These are phyloP conservation scores for Mormyrus iriodes DNA, from an alignment of 2,113 vertebrate genomes.

Conservation along the genomic window DNA sequence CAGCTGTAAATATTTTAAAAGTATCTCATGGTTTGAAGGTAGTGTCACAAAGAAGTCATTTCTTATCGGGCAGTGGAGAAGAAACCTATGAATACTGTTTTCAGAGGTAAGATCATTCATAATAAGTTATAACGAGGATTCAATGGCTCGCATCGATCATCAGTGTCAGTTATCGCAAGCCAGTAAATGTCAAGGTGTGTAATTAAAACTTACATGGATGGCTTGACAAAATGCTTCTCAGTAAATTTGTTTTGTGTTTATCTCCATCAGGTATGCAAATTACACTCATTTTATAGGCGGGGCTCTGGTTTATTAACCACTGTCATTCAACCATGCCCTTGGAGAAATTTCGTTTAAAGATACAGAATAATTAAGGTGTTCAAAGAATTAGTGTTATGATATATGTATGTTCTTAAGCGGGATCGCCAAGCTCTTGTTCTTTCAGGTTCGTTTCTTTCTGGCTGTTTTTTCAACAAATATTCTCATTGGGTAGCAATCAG, in stretches of 20 bases:
- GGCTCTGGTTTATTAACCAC: background rate
- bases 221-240: background rate
- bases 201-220: conserved; percentile 12
- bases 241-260: background rate
- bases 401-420: background rate
- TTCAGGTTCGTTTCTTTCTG: background rate
- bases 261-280: background rate
- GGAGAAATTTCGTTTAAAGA: background rate
- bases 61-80: background rate
- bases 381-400: background rate
- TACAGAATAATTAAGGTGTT: background rate
- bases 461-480: background rate
- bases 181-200: background rate
- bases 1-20: conserved; percentile 1
- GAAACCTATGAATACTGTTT: background rate
- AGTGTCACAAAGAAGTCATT: background rate
- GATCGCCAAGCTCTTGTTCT: background rate
- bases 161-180: background rate
- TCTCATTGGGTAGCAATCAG: background rate
- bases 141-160: background rate
- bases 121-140: background rate
- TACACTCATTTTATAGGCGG: conserved; percentile 2
- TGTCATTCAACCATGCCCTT: background rate
- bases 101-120: background rate
- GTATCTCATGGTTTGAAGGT: background rate